Evolutionary conservation across 2,888 invertebrate genomes (phyloP).

Genomic region (Cephus pulcher): DNA sequence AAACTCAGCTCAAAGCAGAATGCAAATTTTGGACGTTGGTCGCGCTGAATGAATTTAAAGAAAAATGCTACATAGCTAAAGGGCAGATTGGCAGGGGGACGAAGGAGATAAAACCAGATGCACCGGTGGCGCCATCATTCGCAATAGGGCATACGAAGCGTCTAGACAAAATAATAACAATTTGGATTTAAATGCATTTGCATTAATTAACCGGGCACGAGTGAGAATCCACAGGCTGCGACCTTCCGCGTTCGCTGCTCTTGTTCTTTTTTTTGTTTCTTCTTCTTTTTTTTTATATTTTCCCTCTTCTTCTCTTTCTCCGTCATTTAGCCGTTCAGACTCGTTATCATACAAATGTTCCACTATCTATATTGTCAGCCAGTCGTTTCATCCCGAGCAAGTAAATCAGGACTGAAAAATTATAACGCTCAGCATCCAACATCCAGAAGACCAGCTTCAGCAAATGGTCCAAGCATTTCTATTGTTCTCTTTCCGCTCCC

Average conservation of each 20-base stretch:
- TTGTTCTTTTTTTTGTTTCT: slow-evolving; percentile 1
- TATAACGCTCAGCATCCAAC: slow-evolving; percentile 18
- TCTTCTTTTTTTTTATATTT: neutral
- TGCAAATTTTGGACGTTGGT: neutral
- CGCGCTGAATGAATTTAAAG: neutral
- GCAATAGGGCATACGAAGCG: slow-evolving; percentile 60
- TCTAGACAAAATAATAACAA: slow-evolving; percentile 64
- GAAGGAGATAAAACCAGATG: neutral
- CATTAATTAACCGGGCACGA: slow-evolving; percentile 52
- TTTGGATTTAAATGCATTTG: slow-evolving; percentile 64
- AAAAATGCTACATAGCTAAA: neutral
- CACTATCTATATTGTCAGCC: slow-evolving; percentile 36
- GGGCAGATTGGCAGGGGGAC: neutral
- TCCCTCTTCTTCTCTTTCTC: slow-evolving; percentile 21
- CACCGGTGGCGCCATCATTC: slow-evolving; percentile 25
- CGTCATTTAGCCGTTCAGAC: slow-evolving; percentile 44
- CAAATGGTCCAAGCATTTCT: neutral
- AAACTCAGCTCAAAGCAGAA: neutral
- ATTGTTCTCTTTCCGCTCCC: neutral
- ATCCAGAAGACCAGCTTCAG: neutral
- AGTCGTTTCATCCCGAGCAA: slow-evolving; percentile 30
- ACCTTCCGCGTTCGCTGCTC: slow-evolving; percentile 16
- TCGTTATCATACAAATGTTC: slow-evolving; percentile 58
- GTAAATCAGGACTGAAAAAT: slow-evolving; percentile 31
- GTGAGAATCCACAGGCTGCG: slow-evolving; percentile 17